Evolutionary conservation across 2,113 vertebrate genomes (phyloP), one percentile per base, ranked within the genome.

Genomic region (Sakesphorus luctuosus): DNA sequence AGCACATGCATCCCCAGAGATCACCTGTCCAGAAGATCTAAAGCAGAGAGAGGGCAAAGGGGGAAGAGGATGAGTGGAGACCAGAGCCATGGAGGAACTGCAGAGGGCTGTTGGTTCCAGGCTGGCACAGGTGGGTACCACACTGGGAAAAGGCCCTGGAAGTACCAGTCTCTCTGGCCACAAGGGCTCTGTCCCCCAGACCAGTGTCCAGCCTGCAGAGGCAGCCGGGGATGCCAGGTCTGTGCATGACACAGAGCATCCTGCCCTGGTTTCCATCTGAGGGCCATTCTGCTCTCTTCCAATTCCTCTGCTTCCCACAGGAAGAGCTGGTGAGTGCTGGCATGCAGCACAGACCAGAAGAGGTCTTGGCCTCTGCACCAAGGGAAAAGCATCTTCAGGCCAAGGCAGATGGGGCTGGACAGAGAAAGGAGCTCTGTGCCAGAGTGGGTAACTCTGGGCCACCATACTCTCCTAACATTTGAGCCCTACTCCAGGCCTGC

Each of bases 21-120:
- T 98, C 93, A 99, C 99, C 95, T 99, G 99, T 12, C 99, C 99
- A 0, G 99, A 99, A 18, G 99, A 99, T 33, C 99, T 99, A 62
- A 24, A 25, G 50, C 35, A 65, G 23, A 63, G 35, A 92, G 26
- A 79, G 21, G 36, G 21, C 24, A 33, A 50, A 19, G 33, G 10
- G 3, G 29, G 13, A 62, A 46, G 58, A n/a, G 55, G 58, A 31
- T 84, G 16, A 77, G 61, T 3, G 8, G n/a, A 90, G 24, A 19
- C 5, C 56, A 24, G 55, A 72, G 13, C 15, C 63, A 6, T 13
- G 2, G 50, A 46, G 52, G 73, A 77, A 16, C 13, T 1, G 0
- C 28, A 7, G 1, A 4, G 26, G 8, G 59, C 18, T 75, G 46
- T 0, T 73, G 29, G 40, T 43, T 15, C 40, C 40, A 43, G 40